Evolutionary conservation across 1,140 invertebrate genomes (phyloP).

Genomic region (Drosophila busckii): DNA sequence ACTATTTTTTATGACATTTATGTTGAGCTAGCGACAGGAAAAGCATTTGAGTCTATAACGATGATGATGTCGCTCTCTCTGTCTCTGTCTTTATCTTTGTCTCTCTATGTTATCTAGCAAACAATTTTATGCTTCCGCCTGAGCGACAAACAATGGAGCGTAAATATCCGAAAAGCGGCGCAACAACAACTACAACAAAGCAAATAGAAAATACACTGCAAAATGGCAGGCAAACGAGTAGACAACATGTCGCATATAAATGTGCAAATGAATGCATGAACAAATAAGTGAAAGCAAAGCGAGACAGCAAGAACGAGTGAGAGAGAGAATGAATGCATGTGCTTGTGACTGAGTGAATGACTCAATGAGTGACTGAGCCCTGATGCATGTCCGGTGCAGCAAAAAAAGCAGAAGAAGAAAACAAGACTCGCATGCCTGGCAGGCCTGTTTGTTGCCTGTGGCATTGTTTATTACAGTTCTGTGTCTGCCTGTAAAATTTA

Average conservation of each 20-base stretch:
- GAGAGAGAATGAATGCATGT: slow-evolving; percentile 20
- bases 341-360: slow-evolving; percentile 2
- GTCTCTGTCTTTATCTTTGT: slow-evolving; percentile 12
- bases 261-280: slow-evolving; percentile 65
- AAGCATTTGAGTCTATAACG: slow-evolving; percentile 67
- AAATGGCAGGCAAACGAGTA: slow-evolving; percentile 14
- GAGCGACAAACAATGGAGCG: slow-evolving; percentile 76
- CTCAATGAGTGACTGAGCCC: slow-evolving; percentile 21
- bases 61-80: slow-evolving; percentile 54
- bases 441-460: too few species aligned
- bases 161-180: slow-evolving; percentile 70
- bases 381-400: slow-evolving; percentile 67
- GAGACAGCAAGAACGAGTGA: slow-evolving; percentile 6
- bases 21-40: slow-evolving; percentile 25
- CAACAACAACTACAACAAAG: slow-evolving; percentile 38
- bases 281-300: slow-evolving; percentile 37
- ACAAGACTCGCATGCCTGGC: too few species aligned
- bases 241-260: slow-evolving; percentile 45
- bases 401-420: slow-evolving; percentile 44
- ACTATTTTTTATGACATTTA: too few species aligned
- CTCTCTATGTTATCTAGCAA: slow-evolving; percentile 58
- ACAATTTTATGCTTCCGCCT: slow-evolving; percentile 76
- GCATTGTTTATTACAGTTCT: too few species aligned
- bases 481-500: too few species aligned
- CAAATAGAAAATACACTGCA: slow-evolving; percentile 36